Evolutionary conservation across 2,888 invertebrate genomes (phyloP).

Genomic region (Tanypteryx hageni): DNA sequence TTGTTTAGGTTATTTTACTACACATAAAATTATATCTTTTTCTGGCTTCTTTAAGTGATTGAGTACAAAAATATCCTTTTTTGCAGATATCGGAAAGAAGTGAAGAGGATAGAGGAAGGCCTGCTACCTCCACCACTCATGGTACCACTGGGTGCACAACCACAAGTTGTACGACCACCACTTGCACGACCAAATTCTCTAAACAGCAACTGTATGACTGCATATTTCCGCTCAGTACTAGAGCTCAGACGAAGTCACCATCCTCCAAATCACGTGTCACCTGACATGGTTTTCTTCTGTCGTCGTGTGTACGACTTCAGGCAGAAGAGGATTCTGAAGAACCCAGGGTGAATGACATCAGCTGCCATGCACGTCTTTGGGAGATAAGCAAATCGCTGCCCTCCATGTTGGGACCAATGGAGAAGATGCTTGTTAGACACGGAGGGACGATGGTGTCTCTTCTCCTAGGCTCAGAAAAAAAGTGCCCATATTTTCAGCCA

Average conservation of each 20-base stretch:
- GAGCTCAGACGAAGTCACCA: constrained; percentile 76
- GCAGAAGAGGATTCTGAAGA: constrained; percentile 84
- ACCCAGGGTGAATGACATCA: constrained; percentile 72
- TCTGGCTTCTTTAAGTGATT: background rate
- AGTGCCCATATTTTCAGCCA: constrained; percentile 30
- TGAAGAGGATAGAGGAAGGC: constrained; percentile 87
- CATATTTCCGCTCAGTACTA: background rate
- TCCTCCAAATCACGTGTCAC: constrained; percentile 82
- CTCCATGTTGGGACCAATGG: constrained; percentile 58
- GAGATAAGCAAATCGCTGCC: constrained; percentile 15
- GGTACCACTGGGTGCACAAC: constrained; percentile 78
- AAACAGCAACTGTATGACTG: background rate
- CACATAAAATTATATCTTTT: background rate
- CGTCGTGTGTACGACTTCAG: constrained; percentile 96
- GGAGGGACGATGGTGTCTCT: background rate
- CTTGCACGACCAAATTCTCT: background rate
- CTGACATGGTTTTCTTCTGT: constrained; percentile 95
- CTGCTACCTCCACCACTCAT: constrained; percentile 83
- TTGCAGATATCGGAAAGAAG: constrained; percentile 89
- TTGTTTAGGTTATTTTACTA: constrained; percentile 39
- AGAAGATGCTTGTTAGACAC: background rate
- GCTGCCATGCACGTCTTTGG: constrained; percentile 17
- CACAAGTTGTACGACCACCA: constrained; percentile 39
- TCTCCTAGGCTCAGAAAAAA: background rate
- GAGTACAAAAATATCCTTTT: constrained; percentile 65